Base-by-base conservation (phyloP, 2,888 invertebrate genomes). In the Caenorhabditis macrosperma region DNA sequence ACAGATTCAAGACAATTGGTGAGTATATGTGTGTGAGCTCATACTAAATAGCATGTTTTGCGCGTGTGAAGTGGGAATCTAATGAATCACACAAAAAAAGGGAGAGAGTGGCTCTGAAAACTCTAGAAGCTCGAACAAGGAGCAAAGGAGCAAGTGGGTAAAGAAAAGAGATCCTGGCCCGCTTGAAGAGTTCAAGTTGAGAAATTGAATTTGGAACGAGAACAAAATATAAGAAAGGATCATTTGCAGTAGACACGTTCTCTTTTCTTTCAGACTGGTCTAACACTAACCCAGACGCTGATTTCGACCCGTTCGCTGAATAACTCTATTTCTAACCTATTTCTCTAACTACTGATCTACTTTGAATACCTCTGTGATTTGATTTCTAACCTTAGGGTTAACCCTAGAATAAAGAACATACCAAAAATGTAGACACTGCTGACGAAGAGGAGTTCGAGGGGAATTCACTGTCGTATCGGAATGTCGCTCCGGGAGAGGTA, bases 1-100 rank as follows among this genome's bases (percentile, higher is more conserved):
- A 90, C 71, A 67, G 86, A 55, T 90, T 90, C 82, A 88, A 84
- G 50, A 90, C 90, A 10, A 85, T 86, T 66, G 87, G 88, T 88
- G 54, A 79, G 82, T 46, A 17, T 60, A 41, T 55, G 33, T 52
- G 67, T 60, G 46, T 30, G 50, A 28, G 50, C 28, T 30, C 30
- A 46, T 30, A 41, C 48, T 59, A 33, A 60, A 67, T 63, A 20
- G 28, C 76, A 61, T 54, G 57, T 26, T 26, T 52, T 44, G 35
- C 54, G 28, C 30, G 9, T 55, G 54, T 35, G 28, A 50, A 46
- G 46, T 63, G 50, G 22, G 35, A 41, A 64, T 50, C 33, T 15
- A n/a, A 30, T 59, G 64, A 68, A 57, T 75, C 60, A 66, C 67
- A 17, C 33, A 26, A 59, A 22, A 12, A n/a, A 68, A 60, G 15